Conservation (phyloP, 1,140 invertebrate genomes). For the Brachionus rubens region DNA sequence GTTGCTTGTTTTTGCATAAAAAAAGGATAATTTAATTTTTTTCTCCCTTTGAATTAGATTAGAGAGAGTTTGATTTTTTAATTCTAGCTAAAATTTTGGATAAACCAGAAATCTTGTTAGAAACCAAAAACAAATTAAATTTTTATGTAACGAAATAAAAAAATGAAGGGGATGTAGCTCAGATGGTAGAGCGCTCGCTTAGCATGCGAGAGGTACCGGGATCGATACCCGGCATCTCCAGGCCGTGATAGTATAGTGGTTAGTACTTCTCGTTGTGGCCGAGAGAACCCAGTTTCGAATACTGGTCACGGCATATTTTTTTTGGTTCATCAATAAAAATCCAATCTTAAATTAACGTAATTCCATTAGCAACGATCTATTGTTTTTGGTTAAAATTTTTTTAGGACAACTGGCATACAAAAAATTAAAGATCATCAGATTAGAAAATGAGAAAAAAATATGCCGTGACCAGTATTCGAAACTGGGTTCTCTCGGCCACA, state of each 20-base stretch:
- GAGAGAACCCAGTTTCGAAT: slow-evolving; percentile 88
- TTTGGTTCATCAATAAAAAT: background rate
- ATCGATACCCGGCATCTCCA: slow-evolving; percentile 45
- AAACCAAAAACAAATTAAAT: background rate
- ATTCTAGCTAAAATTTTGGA: too few relatives aligned
- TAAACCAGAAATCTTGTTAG: background rate
- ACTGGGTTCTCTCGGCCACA: slow-evolving; percentile 87
- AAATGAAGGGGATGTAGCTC: slow-evolving; percentile 21
- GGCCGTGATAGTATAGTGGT: slow-evolving; percentile 83
- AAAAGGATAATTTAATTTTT: too few relatives aligned
- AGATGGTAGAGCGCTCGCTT: slow-evolving; percentile 44
- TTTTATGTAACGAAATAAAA: background rate
- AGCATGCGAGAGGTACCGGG: slow-evolving; percentile 45
- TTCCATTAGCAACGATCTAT: too few relatives aligned
- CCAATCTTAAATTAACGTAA: background rate
- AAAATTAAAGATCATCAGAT: background rate
- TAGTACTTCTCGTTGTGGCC: slow-evolving; percentile 85
- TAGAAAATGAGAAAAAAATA: slow-evolving; percentile 54
- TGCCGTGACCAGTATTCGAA: slow-evolving; percentile 91
- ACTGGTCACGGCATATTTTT: slow-evolving; percentile 78
- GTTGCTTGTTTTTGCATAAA: background rate
- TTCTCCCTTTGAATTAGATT: too few relatives aligned
- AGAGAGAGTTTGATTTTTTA: too few relatives aligned
- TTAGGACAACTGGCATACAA: too few relatives aligned
- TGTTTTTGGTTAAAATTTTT: too few relatives aligned